phyloP scores from a whole-genome alignment of 2,888 invertebrate species.

The Oscheius sp. region DNA sequence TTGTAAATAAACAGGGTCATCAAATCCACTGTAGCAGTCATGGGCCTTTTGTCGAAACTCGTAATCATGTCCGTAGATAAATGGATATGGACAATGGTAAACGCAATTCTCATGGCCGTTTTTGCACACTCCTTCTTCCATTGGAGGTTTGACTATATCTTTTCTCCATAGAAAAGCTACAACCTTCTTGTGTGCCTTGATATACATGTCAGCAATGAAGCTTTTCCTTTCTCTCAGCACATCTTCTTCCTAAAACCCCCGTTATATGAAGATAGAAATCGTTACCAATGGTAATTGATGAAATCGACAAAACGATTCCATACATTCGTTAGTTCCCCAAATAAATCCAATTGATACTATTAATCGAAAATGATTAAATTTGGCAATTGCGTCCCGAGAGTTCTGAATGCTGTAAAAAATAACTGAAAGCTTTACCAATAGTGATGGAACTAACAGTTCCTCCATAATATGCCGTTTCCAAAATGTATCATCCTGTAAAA shows the following conservation, averaged over 20 bases:
- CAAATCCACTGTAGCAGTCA: slow-evolving; percentile 2
- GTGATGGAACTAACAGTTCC: background rate
- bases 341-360: slow-evolving; percentile 15
- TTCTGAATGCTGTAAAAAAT: background rate
- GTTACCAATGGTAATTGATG: slow-evolving; percentile 6
- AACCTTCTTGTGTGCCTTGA: slow-evolving; percentile 1
- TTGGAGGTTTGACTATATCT: background rate
- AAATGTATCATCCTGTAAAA: background rate
- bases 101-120: slow-evolving; percentile 1
- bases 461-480: slow-evolving; percentile 9
- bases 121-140: slow-evolving; percentile 1
- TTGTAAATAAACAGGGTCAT: background rate
- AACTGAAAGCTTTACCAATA: background rate
- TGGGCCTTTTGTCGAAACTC: background rate
- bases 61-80: background rate
- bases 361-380: slow-evolving; percentile 21
- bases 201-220: background rate
- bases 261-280: too few relatives aligned
- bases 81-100: slow-evolving; percentile 4
- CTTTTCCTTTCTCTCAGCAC: background rate
- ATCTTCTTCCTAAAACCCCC: slow-evolving; percentile 12
- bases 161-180: slow-evolving; percentile 9
- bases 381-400: background rate
- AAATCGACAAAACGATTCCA: slow-evolving; percentile 10
- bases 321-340: slow-evolving; percentile 28